A percentile compares a stretch with the other conserved stretches of the same genome.
These are phyloP conservation scores for Acipenser oxyrinchus DNA, from an alignment of 2,797 vertebrate species.

Conservation along the genomic window DNA sequence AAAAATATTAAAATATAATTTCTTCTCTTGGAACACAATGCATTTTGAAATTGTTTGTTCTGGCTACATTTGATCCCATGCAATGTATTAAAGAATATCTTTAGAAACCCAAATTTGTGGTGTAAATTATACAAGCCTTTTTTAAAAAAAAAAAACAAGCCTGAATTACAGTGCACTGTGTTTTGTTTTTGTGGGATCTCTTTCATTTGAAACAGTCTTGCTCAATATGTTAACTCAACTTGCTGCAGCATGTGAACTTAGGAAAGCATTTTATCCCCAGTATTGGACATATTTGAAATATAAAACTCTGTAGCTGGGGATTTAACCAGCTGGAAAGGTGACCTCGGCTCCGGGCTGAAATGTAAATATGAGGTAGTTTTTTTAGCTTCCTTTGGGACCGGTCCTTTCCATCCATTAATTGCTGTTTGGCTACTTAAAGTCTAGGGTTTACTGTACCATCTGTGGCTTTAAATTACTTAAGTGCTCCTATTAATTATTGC, in stretches of 20 bases:
- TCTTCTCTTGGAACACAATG: no score
- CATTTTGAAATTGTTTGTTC: no score
- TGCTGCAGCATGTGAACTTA: not conserved
- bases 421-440: conserved; percentile 31
- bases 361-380: conserved; percentile 18
- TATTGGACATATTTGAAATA: not conserved
- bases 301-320: not conserved
- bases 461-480: conserved; percentile 27
- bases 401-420: conserved; percentile 30
- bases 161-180: no score
- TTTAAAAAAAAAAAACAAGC: no score
- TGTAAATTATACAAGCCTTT: no score
- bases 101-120: no score
- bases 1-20: no score
- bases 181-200: no score
- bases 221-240: no score
- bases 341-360: conserved; percentile 16
- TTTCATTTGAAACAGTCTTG: no score
- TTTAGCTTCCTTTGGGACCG: conserved; percentile 16
- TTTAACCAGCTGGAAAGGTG: conserved; percentile 19
- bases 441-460: conserved; percentile 31
- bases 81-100: no score
- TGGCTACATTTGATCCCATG: no score
- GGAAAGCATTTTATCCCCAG: not conserved
- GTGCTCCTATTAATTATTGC: conserved; percentile 28